Base-by-base conservation (phyloP, 2,888 invertebrate species). In the Pammene fasciana region DNA sequence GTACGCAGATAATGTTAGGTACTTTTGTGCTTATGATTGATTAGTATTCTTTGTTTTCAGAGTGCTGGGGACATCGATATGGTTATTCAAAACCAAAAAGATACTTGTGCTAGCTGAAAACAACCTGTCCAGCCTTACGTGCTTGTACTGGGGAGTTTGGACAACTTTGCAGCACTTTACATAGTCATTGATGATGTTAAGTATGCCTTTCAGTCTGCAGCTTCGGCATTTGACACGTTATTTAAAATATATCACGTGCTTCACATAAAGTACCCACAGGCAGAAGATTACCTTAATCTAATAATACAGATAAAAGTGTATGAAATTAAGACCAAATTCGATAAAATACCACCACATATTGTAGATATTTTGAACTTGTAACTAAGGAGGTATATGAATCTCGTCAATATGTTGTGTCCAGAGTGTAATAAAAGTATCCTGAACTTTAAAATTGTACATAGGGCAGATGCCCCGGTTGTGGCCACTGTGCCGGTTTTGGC, bases 191-290 rank as follows among this genome's bases (percentile, higher is more conserved):
- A 57, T 16, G 57, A 57, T 14, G 18, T 57, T 18, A 57, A 41
- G 36, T 57, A 57, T 43, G 10, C 9, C 4, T 14, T 57, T 7
- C 14, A 57, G 41, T 43, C 14, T 8, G 57, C 57, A 16, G 43
- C 43, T 10, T 16, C 41, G 16, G 57, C 57, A 16, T 57, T 57
- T 57, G 57, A 57, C 57, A 5, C n/a, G 7, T 16, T 57, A 43
- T 57, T 57, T 16, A 57, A 57, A 57, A 43, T 57, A 7, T 43
- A 57, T 57, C 57, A 57, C 13, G 57, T 57, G 11, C 16, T 57
- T 43, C 57, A 57, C 43, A 43, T 18, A 14, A 57, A 43, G 41
- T 43, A 43, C 11, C 43, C 43, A 18, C 5, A 43, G 14, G 16
- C 18, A 8, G 41, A 41, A 16, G 57, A 57, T 7, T 18, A 57